Evolutionary conservation across 2,888 invertebrate species (phyloP).

Genomic region (Uropetala carovei): DNA sequence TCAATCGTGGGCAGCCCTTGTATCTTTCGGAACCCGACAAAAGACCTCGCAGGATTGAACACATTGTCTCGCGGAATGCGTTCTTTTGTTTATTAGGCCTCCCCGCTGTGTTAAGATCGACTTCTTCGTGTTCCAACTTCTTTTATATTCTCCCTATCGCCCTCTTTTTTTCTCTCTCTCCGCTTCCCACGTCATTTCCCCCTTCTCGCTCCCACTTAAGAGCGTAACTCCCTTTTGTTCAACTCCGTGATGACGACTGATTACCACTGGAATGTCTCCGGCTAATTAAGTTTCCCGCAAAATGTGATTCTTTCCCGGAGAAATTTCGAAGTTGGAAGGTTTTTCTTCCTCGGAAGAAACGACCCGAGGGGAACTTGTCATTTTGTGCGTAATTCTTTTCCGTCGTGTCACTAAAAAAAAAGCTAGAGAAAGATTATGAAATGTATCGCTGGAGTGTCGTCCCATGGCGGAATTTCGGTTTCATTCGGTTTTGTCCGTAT

Average conservation of each 20-base stretch:
- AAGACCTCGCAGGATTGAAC: background rate
- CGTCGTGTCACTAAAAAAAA: too few species aligned
- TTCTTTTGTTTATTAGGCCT: background rate
- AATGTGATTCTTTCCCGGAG: background rate
- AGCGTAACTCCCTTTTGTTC: background rate
- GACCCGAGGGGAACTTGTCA: background rate
- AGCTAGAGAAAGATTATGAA: too few species aligned
- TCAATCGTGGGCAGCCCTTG: background rate
- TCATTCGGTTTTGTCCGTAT: too few species aligned
- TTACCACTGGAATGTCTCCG: background rate
- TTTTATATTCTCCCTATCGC: background rate
- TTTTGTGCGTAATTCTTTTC: too few species aligned
- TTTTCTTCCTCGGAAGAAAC: background rate
- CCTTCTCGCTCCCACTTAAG: background rate
- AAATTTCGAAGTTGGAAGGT: background rate
- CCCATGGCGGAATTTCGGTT: too few species aligned
- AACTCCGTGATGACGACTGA: background rate
- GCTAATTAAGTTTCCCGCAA: background rate
- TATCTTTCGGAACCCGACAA: conserved; percentile 1
- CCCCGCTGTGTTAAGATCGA: too few species aligned
- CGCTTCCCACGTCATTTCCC: background rate
- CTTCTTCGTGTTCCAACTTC: too few species aligned
- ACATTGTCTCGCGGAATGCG: background rate
- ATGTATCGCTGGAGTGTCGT: too few species aligned
- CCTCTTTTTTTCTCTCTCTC: background rate